These are phyloP conservation scores for Anolis apletophallus DNA, from an alignment of 2,797 vertebrate species.

Conservation along the genomic window DNA sequence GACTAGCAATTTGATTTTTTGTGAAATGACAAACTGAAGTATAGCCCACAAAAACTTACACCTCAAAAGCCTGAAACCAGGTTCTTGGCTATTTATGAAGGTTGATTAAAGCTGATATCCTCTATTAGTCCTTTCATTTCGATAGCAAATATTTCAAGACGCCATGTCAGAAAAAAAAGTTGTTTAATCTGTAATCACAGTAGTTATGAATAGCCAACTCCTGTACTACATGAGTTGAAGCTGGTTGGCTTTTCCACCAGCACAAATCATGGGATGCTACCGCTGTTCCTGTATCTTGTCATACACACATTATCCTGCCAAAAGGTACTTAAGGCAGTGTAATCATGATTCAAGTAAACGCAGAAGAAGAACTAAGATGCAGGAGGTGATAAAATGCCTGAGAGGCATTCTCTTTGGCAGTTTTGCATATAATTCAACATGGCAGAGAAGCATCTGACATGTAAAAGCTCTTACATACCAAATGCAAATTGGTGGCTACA, in stretches of 20 bases:
- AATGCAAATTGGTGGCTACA: neutral
- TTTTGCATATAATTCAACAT: constrained; percentile 17
- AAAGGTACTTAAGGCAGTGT: neutral
- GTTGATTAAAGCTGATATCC: neutral
- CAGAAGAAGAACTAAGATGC: neutral
- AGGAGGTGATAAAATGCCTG: constrained; percentile 29
- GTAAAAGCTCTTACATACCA: neutral
- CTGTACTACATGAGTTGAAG: neutral
- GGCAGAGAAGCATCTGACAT: constrained; percentile 20
- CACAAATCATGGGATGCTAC: neutral
- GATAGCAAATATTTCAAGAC: neutral
- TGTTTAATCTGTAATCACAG: neutral
- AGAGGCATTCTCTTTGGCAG: constrained; percentile 2
- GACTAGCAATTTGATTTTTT: neutral
- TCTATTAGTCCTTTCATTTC: neutral
- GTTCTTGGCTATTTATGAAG: neutral
- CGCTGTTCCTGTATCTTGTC: neutral
- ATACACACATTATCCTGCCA: neutral
- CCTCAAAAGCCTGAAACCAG: neutral
- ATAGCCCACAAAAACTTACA: neutral
- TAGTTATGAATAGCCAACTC: neutral
- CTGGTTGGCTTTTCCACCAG: neutral
- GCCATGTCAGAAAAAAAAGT: neutral
- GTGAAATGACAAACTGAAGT: neutral
- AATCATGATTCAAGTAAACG: neutral